Evolutionary conservation across 2,888 invertebrate species (phyloP).

Genomic region (Drosophila seclusa): DNA sequence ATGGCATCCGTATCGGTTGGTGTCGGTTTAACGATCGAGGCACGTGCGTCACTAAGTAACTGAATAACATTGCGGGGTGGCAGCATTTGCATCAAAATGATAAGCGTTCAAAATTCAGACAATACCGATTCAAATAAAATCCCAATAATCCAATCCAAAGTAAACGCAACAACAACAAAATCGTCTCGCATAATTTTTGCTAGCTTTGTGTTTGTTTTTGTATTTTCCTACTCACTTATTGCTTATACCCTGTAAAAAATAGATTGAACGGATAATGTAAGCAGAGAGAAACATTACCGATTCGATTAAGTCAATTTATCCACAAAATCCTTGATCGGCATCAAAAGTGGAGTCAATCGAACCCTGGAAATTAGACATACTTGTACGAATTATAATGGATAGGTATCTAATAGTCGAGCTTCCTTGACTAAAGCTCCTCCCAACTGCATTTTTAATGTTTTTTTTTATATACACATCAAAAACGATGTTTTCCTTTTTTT

Average conservation of each 20-base stretch:
- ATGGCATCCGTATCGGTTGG: constrained; percentile 16
- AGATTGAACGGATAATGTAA: not conserved
- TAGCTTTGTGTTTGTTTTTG: constrained; percentile 34
- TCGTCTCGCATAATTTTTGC: constrained; percentile 51
- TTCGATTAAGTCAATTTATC: not conserved
- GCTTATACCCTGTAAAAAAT: not conserved
- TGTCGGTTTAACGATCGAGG: constrained; percentile 45
- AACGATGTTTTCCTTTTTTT: constrained; percentile 25
- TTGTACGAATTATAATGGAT: not conserved
- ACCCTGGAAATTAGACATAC: not conserved
- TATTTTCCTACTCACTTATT: constrained; percentile 8
- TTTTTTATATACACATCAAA: constrained; percentile 15
- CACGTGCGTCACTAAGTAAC: constrained; percentile 40
- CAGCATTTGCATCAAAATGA: constrained; percentile 50
- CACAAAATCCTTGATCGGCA: not conserved
- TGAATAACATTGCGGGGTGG: constrained; percentile 46
- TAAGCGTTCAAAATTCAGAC: constrained; percentile 42
- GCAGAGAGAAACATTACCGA: not conserved
- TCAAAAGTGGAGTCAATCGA: not conserved
- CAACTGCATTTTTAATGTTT: constrained; percentile 11
- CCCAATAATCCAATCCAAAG: constrained; percentile 34
- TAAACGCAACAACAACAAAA: constrained; percentile 42
- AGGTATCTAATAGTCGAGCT: not conserved
- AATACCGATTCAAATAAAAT: constrained; percentile 39
- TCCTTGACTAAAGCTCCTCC: not conserved